These are phyloP conservation scores for Labeo rohita DNA, from an alignment of 2,113 vertebrate genomes.

Conservation along the genomic window DNA sequence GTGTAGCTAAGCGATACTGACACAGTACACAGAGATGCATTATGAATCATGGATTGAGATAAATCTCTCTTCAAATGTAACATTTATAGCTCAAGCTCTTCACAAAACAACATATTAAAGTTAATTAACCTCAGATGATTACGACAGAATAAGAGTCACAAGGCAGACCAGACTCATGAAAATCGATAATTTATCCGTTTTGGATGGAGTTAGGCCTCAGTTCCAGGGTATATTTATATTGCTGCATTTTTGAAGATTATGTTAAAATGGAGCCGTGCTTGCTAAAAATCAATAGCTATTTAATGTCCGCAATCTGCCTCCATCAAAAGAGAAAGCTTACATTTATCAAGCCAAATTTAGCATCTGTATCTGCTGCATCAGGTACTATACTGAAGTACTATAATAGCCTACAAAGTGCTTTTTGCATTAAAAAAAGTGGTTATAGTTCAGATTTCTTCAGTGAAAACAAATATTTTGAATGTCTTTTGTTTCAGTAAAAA, in stretches of 20 bases:
- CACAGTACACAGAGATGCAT: constrained; percentile 23
- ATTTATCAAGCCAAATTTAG: constrained; percentile 36
- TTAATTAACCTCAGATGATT: constrained; percentile 38
- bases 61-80: constrained; percentile 25
- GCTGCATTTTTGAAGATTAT: constrained; percentile 7
- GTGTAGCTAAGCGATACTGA: neutral
- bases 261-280: constrained; percentile 10
- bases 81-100: constrained; percentile 34
- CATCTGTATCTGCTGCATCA: constrained; percentile 1
- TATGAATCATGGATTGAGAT: constrained; percentile 31
- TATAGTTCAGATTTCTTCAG: neutral
- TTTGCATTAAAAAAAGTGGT: constrained; percentile 14
- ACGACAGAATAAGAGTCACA: constrained; percentile 12
- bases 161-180: constrained; percentile 14
- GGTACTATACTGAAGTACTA: neutral
- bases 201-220: constrained; percentile 2
- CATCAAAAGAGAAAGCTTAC: constrained; percentile 24
- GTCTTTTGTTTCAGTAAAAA: neutral
- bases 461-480: neutral
- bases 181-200: constrained; percentile 26
- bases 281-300: constrained; percentile 41
- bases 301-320: constrained; percentile 11
- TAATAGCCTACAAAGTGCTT: constrained; percentile 30
- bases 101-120: constrained; percentile 34
- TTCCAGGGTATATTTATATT: constrained; percentile 19